A percentile compares a stretch with the other conserved stretches of the same genome.
Conservation (phyloP, 2,797 vertebrate genomes). For the Sebastes cheni region DNA sequence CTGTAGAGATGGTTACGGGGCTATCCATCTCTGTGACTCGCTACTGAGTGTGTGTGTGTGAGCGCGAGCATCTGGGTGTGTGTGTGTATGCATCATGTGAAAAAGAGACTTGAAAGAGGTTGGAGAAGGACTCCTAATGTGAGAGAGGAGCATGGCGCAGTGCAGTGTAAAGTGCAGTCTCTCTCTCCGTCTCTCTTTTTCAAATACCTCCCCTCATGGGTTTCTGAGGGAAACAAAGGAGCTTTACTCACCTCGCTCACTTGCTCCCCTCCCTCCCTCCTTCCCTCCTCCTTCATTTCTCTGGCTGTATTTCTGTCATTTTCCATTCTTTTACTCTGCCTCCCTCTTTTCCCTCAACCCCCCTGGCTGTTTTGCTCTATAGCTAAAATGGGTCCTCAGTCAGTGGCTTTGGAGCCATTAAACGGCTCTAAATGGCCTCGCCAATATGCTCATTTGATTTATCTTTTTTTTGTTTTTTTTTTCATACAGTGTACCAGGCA, state of each 20-base stretch:
- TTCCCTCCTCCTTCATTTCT: conserved; percentile 10
- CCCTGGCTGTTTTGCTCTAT: conserved; percentile 40
- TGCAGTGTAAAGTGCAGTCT: conserved; percentile 76
- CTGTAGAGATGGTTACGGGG: conserved; percentile 68
- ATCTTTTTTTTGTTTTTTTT: background rate
- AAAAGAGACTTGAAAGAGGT: conserved; percentile 64
- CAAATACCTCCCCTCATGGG: conserved; percentile 65
- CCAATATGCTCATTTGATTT: conserved; percentile 55
- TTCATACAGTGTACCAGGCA: background rate
- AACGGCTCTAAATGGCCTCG: conserved; percentile 29
- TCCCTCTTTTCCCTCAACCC: conserved; percentile 6
- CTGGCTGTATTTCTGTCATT: conserved; percentile 50
- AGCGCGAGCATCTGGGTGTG: conserved; percentile 46
- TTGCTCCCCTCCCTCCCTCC: conserved; percentile 29
- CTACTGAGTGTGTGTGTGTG: conserved; percentile 35
- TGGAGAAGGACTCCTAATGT: conserved; percentile 64
- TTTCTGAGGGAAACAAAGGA: conserved; percentile 69
- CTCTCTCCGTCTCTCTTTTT: conserved; percentile 39
- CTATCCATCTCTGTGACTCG: conserved; percentile 61
- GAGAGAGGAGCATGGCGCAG: conserved; percentile 72
- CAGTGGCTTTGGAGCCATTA: conserved; percentile 55
- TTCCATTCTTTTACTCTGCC: conserved; percentile 34
- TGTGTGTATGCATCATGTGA: conserved; percentile 39
- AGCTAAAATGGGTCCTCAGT: conserved; percentile 57
- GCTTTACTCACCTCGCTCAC: conserved; percentile 61